Conservation (phyloP, 1,140 invertebrate species). For the Paralvinella palmiformis region DNA sequence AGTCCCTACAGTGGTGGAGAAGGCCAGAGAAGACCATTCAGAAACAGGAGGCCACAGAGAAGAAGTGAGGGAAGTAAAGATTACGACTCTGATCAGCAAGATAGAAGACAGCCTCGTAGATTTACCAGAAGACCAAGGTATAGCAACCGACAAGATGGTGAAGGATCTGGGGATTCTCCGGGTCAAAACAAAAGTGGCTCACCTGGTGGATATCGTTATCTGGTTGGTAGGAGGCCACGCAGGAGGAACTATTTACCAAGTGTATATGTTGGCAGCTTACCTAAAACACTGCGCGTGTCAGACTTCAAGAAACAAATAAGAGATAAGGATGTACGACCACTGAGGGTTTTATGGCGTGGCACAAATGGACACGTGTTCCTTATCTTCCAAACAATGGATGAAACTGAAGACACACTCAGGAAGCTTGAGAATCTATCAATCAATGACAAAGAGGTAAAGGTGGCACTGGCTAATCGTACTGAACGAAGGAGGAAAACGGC, state of each 20-base stretch:
- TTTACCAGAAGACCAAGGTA: not conserved
- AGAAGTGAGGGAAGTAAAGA: too few species aligned
- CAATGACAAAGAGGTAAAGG: conserved; percentile 31
- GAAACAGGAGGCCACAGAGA: too few species aligned
- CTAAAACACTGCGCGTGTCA: conserved; percentile 33
- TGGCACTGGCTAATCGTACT: too few species aligned
- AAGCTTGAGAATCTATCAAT: conserved; percentile 30
- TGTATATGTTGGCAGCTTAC: conserved; percentile 37
- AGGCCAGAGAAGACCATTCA: too few species aligned
- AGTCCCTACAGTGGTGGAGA: too few species aligned
- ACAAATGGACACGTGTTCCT: conserved; percentile 36
- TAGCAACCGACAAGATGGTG: not conserved
- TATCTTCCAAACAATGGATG: conserved; percentile 30
- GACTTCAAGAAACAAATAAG: conserved; percentile 36
- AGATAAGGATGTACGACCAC: conserved; percentile 33
- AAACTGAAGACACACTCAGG: conserved; percentile 30
- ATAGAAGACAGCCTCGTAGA: too few species aligned
- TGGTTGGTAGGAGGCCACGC: not conserved
- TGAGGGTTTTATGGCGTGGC: conserved; percentile 39
- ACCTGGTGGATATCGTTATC: not conserved
- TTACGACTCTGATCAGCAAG: too few species aligned
- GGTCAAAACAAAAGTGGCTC: not conserved
- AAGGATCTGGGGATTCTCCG: not conserved
- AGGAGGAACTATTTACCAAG: conserved; percentile 19
- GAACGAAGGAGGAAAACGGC: too few species aligned